Evolutionary conservation across 64 coral and sea anemone species (phyloP).

Genomic region (Montipora capricornis): DNA sequence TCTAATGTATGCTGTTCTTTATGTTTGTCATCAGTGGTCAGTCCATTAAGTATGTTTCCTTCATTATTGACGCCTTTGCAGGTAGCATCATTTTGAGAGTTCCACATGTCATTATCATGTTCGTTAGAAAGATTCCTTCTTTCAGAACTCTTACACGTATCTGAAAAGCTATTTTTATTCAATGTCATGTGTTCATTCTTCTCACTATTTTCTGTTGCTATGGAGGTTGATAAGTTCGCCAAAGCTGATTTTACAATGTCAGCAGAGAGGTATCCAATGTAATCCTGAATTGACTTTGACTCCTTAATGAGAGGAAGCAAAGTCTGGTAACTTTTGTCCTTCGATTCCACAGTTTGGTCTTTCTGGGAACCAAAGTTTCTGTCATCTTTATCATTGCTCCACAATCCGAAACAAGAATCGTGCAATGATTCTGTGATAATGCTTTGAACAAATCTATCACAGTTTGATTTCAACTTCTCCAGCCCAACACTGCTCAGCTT

Average conservation of each 20-base stretch:
- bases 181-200: slow-evolving; percentile 13
- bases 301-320: slow-evolving; percentile 68
- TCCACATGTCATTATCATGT: slow-evolving; percentile 10
- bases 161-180: slow-evolving; percentile 8
- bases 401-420: slow-evolving; percentile 28
- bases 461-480: slow-evolving; percentile 57
- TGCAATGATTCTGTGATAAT: slow-evolving; percentile 72
- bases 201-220: slow-evolving; percentile 28
- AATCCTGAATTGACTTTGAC: slow-evolving; percentile 79
- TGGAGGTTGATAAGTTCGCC: slow-evolving; percentile 58
- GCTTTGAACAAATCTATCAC: slow-evolving; percentile 75
- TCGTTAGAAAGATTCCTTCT: not conserved
- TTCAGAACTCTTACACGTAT: not conserved
- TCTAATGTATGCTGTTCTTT: not conserved
- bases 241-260: slow-evolving; percentile 85
- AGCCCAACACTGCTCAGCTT: slow-evolving; percentile 47
- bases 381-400: not conserved
- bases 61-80: not conserved
- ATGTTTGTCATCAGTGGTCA: not conserved
- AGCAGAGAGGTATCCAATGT: slow-evolving; percentile 81
- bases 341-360: not conserved
- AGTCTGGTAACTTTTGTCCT: slow-evolving; percentile 44
- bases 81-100: slow-evolving; percentile 1
- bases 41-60: not conserved
- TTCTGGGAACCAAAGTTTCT: not conserved